Evolutionary conservation across 2,113 vertebrate species (phyloP), one percentile per base, ranked within the genome.

Genomic region (Boleophthalmus pectinirostris): DNA sequence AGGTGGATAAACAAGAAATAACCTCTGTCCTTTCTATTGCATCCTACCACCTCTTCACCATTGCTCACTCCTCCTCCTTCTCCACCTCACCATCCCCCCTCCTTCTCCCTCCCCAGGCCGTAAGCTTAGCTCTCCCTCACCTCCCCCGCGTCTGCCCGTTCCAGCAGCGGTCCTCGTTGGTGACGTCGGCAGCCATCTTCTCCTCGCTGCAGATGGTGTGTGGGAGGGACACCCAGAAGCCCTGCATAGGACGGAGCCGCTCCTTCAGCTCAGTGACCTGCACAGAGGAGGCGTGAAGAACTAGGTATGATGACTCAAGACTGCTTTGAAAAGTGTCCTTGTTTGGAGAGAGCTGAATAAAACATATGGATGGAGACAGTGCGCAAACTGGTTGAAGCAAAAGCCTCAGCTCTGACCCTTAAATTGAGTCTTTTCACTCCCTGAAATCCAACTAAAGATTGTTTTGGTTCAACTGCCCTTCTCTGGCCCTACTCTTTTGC

Each of bases 201-300:
- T 94, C 90, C 60, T 96, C 94, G 1, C 93, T 95, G 79, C 96
- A 97, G 87, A 96, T 93, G 15, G 94, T 93, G 79, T 93, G 91
- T 46, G 96, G 95, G 86, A 96, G 92, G 60, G 93, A 91, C 47
- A 94, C 91, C 96, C 96, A 97, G 92, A 96, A 96, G 83, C 94
- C 93, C 68, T 92, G 92, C 91, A 95, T 94, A 24, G 94, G 94
- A 72, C 93, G 87, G 72, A 96, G 89, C 61, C 93, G 89, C 81
- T 95, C 95, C 54, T 94, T 95, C 73, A 96, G 92, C 69, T 96
- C 96, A 29, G 90, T 90, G 66, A 96, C 94, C 96, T 97, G 89
- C 16, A 69, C 2, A 54, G 69, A 75, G 79, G 69, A 74, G 79
- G 86, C 72, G 77, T 79, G 78, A 71, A 75, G 79, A 54, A 84